A percentile compares a stretch with the other conserved stretches of the same genome.
phyloP scores from a whole-genome alignment of 1,140 invertebrate species.

The Zaprionus kolodkinae region DNA sequence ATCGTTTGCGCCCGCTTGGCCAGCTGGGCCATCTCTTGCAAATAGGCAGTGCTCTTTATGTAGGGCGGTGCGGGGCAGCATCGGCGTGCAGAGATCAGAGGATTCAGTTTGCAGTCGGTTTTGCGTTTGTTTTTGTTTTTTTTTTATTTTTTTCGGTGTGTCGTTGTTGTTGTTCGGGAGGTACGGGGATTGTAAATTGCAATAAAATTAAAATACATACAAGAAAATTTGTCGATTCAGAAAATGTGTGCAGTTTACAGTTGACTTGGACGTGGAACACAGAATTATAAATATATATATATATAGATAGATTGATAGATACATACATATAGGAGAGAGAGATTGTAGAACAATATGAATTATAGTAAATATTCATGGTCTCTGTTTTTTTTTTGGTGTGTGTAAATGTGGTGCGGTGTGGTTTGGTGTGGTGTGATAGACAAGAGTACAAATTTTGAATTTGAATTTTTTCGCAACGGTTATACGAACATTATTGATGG shows the following conservation, averaged over 20 bases:
- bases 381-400: not conserved
- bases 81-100: no score
- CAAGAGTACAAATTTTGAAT: slow-evolving; percentile 11
- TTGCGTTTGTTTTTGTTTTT: slow-evolving; percentile 9
- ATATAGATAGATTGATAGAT: slow-evolving; percentile 23
- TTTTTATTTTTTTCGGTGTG: slow-evolving; percentile 12
- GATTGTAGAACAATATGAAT: slow-evolving; percentile 37
- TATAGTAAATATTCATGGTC: slow-evolving; percentile 4
- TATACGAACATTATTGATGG: slow-evolving; percentile 37
- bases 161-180: slow-evolving; percentile 23
- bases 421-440: slow-evolving; percentile 22
- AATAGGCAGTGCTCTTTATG: slow-evolving; percentile 69
- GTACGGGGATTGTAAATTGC: slow-evolving; percentile 62
- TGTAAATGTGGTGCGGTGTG: slow-evolving; percentile 18
- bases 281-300: slow-evolving; percentile 20
- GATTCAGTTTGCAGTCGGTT: slow-evolving; percentile 18
- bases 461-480: slow-evolving; percentile 24
- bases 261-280: slow-evolving; percentile 30
- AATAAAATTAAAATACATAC: slow-evolving; percentile 68
- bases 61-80: not conserved
- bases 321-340: slow-evolving; percentile 35
- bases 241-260: slow-evolving; percentile 47
- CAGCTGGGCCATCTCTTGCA: slow-evolving; percentile 80
- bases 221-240: slow-evolving; percentile 38
- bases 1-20: slow-evolving; percentile 79